These are phyloP conservation scores for Rhinoraja longicauda DNA, from an alignment of 2,797 vertebrate species.

Conservation along the genomic window DNA sequence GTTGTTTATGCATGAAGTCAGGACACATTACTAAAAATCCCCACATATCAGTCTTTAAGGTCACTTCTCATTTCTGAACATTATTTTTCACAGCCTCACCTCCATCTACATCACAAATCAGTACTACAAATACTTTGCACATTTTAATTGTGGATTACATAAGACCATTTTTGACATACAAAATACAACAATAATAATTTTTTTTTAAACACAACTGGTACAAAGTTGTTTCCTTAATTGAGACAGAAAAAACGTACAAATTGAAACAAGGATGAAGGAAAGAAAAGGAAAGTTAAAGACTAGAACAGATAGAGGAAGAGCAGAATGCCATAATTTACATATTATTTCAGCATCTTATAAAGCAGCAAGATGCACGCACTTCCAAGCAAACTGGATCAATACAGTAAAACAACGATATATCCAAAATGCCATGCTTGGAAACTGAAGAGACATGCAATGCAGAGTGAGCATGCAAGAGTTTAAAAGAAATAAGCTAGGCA, in stretches of 20 bases:
- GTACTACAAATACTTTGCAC: constrained; percentile 20
- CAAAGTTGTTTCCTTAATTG: constrained; percentile 34
- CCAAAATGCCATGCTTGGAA: constrained; percentile 32
- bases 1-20: background rate
- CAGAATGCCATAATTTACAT: constrained; percentile 13
- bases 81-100: constrained; percentile 8
- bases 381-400: constrained; percentile 34
- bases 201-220: constrained; percentile 28
- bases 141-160: constrained; percentile 35
- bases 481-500: constrained; percentile 27
- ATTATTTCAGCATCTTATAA: constrained; percentile 23
- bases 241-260: constrained; percentile 35
- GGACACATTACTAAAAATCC: background rate
- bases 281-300: constrained; percentile 13
- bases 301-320: constrained; percentile 27
- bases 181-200: constrained; percentile 35
- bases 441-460: constrained; percentile 34
- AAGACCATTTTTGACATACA: constrained; percentile 38
- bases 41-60: background rate
- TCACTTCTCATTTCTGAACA: background rate
- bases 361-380: constrained; percentile 26
- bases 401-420: constrained; percentile 11
- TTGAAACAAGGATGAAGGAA: constrained; percentile 28
- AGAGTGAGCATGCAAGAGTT: constrained; percentile 30
- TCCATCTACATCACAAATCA: constrained; percentile 15